Conservation (phyloP, 2,797 vertebrate species). For the Channallabes apus region DNA sequence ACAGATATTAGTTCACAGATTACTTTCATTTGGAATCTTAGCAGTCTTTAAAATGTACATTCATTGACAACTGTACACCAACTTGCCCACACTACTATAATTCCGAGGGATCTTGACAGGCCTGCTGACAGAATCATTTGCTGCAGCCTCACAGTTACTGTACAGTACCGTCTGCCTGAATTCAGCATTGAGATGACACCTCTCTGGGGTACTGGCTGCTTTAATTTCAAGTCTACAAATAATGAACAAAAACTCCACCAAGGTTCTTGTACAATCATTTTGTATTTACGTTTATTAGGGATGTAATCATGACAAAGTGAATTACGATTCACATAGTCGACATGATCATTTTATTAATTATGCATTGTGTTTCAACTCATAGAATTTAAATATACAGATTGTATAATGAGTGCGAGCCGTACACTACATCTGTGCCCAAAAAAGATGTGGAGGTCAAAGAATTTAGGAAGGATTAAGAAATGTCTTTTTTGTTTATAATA, state of each 20-base stretch:
- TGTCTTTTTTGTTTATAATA: too few relatives aligned
- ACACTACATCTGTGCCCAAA: too few relatives aligned
- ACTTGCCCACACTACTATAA: neutral
- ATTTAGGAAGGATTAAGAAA: too few relatives aligned
- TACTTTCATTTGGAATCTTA: neutral
- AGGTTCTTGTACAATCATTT: neutral
- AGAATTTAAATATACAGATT: too few relatives aligned
- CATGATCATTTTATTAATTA: neutral
- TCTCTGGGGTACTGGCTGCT: neutral
- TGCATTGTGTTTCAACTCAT: neutral
- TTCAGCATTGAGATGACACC: neutral
- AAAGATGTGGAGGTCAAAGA: too few relatives aligned
- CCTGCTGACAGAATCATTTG: neutral
- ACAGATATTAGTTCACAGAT: neutral
- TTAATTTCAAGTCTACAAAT: neutral
- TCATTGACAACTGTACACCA: constrained; percentile 12
- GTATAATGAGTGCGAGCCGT: too few relatives aligned
- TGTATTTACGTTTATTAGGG: neutral
- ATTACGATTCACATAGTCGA: neutral
- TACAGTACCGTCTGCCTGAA: neutral
- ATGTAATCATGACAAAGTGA: neutral
- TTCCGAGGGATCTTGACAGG: neutral
- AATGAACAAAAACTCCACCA: neutral
- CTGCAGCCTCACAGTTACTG: constrained; percentile 5
- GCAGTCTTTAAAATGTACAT: neutral